Percentiles rank a stretch among this genome's conserved stretches.
Evolutionary conservation across 1,140 invertebrate species (phyloP).

Genomic region (Brachionus plicatilis): DNA sequence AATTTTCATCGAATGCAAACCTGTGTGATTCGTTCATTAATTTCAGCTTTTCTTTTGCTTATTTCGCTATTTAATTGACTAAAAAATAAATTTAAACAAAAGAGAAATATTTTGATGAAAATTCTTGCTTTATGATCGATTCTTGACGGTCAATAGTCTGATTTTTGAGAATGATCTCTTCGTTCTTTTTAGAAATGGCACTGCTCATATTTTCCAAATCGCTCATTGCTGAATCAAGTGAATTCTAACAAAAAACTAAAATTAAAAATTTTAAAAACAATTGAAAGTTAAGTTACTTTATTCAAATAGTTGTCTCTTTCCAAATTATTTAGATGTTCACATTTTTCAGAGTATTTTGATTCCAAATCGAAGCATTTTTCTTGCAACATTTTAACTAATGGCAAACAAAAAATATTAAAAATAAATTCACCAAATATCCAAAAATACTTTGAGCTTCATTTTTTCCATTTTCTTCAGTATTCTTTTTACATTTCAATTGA

Average conservation of each 20-base stretch:
- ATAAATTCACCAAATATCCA: not conserved
- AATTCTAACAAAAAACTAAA: not conserved
- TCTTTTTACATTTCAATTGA: not conserved
- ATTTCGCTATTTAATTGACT: slow-evolving; percentile 33
- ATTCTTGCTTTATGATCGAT: not conserved
- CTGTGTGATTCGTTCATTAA: slow-evolving; percentile 1
- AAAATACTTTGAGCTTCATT: not conserved
- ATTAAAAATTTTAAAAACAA: not conserved
- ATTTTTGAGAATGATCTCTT: slow-evolving; percentile 34
- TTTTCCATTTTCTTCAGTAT: not conserved
- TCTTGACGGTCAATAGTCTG: slow-evolving; percentile 23
- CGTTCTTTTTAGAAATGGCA: slow-evolving; percentile 25
- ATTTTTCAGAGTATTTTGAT: slow-evolving; percentile 38
- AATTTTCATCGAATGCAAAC: not conserved
- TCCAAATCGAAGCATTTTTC: slow-evolving; percentile 32
- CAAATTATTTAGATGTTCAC: slow-evolving; percentile 25
- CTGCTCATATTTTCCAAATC: not conserved
- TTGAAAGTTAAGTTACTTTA: not conserved
- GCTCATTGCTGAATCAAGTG: not conserved
- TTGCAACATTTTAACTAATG: not conserved
- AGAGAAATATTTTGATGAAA: not conserved
- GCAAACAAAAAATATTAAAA: not conserved
- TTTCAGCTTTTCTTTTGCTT: slow-evolving; percentile 29
- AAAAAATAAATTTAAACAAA: not conserved
- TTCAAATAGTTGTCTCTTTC: slow-evolving; percentile 17